Conservation (phyloP, 2,888 invertebrate species). For the Lasioglossum vierecki region DNA sequence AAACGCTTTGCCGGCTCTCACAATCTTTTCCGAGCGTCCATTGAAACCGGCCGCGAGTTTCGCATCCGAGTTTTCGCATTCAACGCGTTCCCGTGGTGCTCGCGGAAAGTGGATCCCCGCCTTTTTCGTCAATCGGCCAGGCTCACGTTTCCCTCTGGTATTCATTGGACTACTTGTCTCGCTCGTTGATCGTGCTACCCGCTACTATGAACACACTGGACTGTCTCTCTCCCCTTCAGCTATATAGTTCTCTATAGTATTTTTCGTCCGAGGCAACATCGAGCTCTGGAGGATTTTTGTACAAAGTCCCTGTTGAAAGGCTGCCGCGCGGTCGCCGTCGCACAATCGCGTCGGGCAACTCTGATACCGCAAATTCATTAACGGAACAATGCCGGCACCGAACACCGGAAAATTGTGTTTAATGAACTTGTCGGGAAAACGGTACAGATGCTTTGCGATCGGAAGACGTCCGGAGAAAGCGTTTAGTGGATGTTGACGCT, state of each 20-base stretch:
- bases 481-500: not conserved
- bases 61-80: conserved; percentile 17
- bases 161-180: conserved; percentile 36
- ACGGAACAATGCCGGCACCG: not conserved
- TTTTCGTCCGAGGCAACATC: not conserved
- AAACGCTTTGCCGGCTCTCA: conserved; percentile 47
- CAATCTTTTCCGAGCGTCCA: conserved; percentile 36
- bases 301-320: not conserved
- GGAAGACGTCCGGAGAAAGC: not conserved
- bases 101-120: conserved; percentile 23
- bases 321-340: not conserved
- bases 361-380: conserved; percentile 12
- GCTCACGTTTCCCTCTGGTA: conserved; percentile 14
- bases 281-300: not conserved
- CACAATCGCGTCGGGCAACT: not conserved
- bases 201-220: conserved; percentile 1
- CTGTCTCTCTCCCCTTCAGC: not conserved
- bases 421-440: not conserved
- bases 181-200: conserved; percentile 13
- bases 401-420: not conserved
- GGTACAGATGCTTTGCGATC: not conserved
- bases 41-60: conserved; percentile 36
- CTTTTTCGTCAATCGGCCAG: conserved; percentile 40
- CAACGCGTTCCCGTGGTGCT: conserved; percentile 20
- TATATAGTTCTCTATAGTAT: not conserved